These are phyloP conservation scores for Leucoma salicis DNA, from an alignment of 2,888 invertebrate species.

Conservation along the genomic window DNA sequence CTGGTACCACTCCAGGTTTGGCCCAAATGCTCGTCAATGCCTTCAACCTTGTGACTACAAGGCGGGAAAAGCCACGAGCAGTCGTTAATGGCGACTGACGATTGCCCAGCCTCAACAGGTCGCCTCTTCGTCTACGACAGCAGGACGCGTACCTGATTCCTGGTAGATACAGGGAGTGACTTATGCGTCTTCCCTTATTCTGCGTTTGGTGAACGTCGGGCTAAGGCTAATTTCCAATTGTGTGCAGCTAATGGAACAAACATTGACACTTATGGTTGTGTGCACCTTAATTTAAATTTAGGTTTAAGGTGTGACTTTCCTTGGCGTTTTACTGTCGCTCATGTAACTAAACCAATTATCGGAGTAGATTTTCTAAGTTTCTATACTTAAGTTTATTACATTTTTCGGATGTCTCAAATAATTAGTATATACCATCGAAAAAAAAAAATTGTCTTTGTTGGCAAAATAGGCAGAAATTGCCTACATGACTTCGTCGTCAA, in stretches of 20 bases:
- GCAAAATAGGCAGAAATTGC: too few species aligned
- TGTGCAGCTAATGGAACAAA: not conserved
- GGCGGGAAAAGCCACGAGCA: conserved; percentile 4
- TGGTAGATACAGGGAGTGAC: conserved; percentile 22
- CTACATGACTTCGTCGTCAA: too few species aligned
- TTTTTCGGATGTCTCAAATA: too few species aligned
- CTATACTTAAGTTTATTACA: too few species aligned
- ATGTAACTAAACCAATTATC: not conserved
- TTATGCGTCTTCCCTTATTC: conserved; percentile 1
- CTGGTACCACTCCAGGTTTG: conserved; percentile 5
- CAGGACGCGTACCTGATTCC: conserved; percentile 22
- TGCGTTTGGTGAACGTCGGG: not conserved
- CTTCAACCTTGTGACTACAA: too few species aligned
- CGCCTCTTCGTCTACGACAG: conserved; percentile 33
- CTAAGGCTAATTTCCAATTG: not conserved
- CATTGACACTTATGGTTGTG: not conserved
- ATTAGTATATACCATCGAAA: too few species aligned
- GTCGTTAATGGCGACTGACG: not conserved
- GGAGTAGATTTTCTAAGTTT: too few species aligned
- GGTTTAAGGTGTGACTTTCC: not conserved
- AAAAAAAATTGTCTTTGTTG: too few species aligned
- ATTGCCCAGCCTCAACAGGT: not conserved
- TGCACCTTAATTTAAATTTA: not conserved
- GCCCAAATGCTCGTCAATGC: not conserved
- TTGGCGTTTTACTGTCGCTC: not conserved